Percentiles rank a stretch among this genome's conserved stretches.
These are phyloP conservation scores for Aleiodes alternator DNA, from an alignment of 2,888 invertebrate species.

Conservation along the genomic window DNA sequence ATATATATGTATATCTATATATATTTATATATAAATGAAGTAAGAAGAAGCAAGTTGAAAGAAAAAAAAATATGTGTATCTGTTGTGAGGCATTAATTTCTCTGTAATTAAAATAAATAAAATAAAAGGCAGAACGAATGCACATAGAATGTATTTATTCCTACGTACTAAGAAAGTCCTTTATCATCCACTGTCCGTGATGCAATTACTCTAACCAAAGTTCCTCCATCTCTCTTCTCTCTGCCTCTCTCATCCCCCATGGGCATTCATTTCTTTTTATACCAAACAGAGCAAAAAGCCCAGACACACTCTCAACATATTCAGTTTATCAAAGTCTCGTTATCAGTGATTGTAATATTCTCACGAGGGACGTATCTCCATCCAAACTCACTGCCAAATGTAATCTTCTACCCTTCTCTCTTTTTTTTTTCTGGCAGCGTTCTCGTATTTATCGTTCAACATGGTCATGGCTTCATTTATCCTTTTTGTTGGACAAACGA, in stretches of 20 bases:
- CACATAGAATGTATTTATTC: conserved; percentile 30
- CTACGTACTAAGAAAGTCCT: conserved; percentile 24
- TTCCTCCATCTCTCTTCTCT: conserved; percentile 9
- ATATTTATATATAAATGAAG: conserved; percentile 14
- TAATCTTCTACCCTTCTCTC: not conserved
- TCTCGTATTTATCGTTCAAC: conserved; percentile 4
- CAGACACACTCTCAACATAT: conserved; percentile 32
- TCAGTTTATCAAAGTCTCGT: conserved; percentile 44
- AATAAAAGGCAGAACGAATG: conserved; percentile 25
- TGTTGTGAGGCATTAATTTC: conserved; percentile 30
- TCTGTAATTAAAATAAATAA: conserved; percentile 41
- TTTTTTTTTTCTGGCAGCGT: conserved; percentile 4
- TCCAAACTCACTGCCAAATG: conserved; percentile 17
- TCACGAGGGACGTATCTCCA: conserved; percentile 25
- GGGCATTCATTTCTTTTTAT: not conserved
- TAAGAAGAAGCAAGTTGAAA: conserved; percentile 8
- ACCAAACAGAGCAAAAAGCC: not conserved
- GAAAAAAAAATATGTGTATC: conserved; percentile 18
- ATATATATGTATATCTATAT: not conserved
- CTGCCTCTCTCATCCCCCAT: not conserved
- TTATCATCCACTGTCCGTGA: conserved; percentile 23
- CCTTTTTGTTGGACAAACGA: conserved; percentile 29
- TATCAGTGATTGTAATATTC: conserved; percentile 37
- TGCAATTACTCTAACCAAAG: conserved; percentile 34
- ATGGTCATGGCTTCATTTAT: conserved; percentile 5